phyloP scores from a whole-genome alignment of 2,888 invertebrate genomes.

The Cephonodes hylas region DNA sequence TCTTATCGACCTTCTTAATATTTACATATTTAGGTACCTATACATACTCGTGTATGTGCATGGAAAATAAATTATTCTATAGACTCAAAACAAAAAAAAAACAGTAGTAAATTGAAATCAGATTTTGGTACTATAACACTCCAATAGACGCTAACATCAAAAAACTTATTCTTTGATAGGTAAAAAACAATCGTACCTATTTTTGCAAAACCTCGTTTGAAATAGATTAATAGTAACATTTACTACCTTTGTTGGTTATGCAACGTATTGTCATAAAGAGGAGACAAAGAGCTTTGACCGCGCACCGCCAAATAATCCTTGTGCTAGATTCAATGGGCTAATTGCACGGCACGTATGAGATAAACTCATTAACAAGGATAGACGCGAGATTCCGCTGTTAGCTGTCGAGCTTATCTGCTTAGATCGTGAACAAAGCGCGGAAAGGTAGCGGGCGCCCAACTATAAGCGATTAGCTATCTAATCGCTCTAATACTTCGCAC shows the following conservation, averaged over 20 bases:
- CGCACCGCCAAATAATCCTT: slow-evolving; percentile 61
- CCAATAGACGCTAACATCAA: too few relatives aligned
- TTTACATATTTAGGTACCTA: too few relatives aligned
- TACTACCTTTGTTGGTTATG: neutral
- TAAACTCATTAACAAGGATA: slow-evolving; percentile 80
- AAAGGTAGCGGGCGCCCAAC: neutral
- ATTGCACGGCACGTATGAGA: slow-evolving; percentile 75
- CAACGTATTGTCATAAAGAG: slow-evolving; percentile 2
- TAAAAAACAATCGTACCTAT: too few relatives aligned
- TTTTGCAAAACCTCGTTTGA: too few relatives aligned
- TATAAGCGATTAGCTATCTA: neutral
- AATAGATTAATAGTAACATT: too few relatives aligned
- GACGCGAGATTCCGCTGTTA: slow-evolving; percentile 71
- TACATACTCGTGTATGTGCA: too few relatives aligned
- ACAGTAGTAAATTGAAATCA: too few relatives aligned
- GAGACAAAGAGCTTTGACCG: slow-evolving; percentile 49
- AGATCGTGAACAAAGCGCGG: slow-evolving; percentile 19
- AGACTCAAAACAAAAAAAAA: too few relatives aligned
- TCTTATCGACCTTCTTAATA: too few relatives aligned
- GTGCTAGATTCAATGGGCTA: slow-evolving; percentile 73
- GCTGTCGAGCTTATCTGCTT: slow-evolving; percentile 66
- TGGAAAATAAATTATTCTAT: too few relatives aligned
- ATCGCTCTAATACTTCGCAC: neutral
- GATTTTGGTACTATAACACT: too few relatives aligned
- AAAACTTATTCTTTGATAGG: too few relatives aligned